Conservation (phyloP, 1,140 invertebrate genomes). For the Pseudomyrmex cubaensis region DNA sequence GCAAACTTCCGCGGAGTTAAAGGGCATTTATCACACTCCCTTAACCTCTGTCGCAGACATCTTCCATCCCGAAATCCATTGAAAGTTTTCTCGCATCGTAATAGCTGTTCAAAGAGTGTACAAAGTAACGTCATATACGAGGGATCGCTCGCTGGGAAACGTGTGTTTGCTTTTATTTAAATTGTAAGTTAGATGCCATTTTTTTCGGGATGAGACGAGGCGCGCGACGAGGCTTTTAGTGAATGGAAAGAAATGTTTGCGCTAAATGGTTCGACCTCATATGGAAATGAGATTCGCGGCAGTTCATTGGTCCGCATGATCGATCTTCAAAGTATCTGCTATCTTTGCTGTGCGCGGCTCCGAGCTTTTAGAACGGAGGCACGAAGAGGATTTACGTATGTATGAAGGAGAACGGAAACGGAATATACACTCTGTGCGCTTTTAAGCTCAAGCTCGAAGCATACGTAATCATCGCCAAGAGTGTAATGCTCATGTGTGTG, state of each 20-base stretch:
- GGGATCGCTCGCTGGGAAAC: conserved; percentile 72
- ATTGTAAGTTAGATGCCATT: conserved; percentile 84
- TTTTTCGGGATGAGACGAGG: conserved; percentile 62
- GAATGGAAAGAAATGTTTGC: conserved; percentile 84
- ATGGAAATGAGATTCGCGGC: conserved; percentile 81
- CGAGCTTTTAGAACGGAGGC: conserved; percentile 45
- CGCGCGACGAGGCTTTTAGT: conserved; percentile 80
- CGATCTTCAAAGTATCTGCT: conserved; percentile 70
- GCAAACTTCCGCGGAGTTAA: conserved; percentile 64
- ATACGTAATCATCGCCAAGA: conserved; percentile 2
- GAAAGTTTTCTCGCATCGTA: conserved; percentile 73
- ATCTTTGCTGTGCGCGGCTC: conserved; percentile 25
- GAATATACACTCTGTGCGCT: neutral
- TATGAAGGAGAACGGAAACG: conserved; percentile 31
- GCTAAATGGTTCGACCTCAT: conserved; percentile 84
- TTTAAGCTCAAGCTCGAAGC: conserved; percentile 10
- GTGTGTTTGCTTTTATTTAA: conserved; percentile 86
- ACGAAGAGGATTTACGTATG: conserved; percentile 37
- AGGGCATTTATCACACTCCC: conserved; percentile 74
- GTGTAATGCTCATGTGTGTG: no score
- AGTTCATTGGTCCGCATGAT: conserved; percentile 65
- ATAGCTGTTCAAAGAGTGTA: conserved; percentile 66
- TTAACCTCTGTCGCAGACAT: conserved; percentile 70
- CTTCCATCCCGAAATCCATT: conserved; percentile 72
- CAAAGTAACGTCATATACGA: conserved; percentile 66